A percentile compares a stretch with the other conserved stretches of the same genome.
Conservation (phyloP, 1,140 invertebrate species). For the Halyomorpha halys region DNA sequence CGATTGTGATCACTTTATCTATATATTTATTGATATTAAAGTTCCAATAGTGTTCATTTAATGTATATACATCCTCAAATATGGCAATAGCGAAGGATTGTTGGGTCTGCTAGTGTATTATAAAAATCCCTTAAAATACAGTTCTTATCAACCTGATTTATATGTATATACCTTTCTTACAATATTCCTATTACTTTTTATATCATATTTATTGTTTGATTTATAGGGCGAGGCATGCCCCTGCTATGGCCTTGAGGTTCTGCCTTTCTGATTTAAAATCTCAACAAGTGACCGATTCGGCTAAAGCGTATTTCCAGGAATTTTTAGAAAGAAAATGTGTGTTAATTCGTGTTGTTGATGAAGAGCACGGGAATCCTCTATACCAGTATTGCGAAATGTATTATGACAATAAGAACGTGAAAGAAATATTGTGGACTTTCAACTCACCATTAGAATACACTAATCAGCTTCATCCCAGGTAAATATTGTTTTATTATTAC, state of each 20-base stretch:
- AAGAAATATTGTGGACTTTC: constrained; percentile 40
- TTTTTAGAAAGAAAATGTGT: constrained; percentile 50
- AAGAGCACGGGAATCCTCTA: constrained; percentile 49
- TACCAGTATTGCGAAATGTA: constrained; percentile 60
- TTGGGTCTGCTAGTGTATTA: too few relatives aligned
- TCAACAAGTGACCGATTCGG: constrained; percentile 49
- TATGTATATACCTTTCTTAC: too few relatives aligned
- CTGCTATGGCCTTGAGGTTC: constrained; percentile 58
- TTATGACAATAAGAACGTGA: constrained; percentile 44
- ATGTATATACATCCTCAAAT: too few relatives aligned
- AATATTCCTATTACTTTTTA: background rate
- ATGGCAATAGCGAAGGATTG: too few relatives aligned
- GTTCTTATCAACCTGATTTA: too few relatives aligned
- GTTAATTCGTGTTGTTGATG: constrained; percentile 48
- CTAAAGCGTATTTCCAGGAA: constrained; percentile 56
- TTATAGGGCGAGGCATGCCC: constrained; percentile 9
- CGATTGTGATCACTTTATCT: too few relatives aligned
- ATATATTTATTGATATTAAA: too few relatives aligned
- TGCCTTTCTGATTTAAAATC: constrained; percentile 55
- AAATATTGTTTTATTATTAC: constrained; percentile 8
- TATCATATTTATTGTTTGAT: background rate
- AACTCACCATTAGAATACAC: constrained; percentile 37
- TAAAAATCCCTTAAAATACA: too few relatives aligned
- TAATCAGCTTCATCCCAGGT: constrained; percentile 40
- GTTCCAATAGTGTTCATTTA: too few relatives aligned